Evolutionary conservation across 2,797 vertebrate species (phyloP), one percentile per base, ranked within the genome.

Genomic region (Poliocrania exsul): DNA sequence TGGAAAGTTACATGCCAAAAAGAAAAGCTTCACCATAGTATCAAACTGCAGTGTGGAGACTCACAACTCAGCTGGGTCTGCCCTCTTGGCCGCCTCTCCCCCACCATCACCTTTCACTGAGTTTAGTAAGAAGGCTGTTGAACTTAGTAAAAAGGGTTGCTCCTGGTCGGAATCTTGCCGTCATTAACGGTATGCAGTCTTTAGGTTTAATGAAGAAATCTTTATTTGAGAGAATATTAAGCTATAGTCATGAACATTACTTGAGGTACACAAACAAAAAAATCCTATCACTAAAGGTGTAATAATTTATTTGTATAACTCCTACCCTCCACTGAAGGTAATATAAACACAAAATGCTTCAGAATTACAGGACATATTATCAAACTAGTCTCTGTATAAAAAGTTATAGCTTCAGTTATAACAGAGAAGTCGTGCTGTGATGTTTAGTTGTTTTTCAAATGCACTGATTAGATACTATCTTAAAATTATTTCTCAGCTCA

Each of bases 291-390:
- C 94, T 97, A 97, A 95, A 50, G 93, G 95, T 90, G 95, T 90
- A 97, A 97, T 97, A 97, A 97, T 95, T 98, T 98, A 97, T 96
- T 92, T 86, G 86, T 94, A 95, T 96, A 93, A 96, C 73, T 91
- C 93, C 96, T 97, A 92, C 82, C 95, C 94, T 97, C 95, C 65
- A 91, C 33, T 90, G 96, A 97, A 97, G 94, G 96, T 94, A 96
- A 95, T 86, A 97, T 89, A 97, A 95, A 97, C 96, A 97, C 81
- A 97, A 93, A 96, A 97, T 71, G 92, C 95, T 95, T 96, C 95
- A 87, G 95, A 96, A 95, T 96, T 96, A 97, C 89, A 97, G 91
- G 88, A 92, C 95, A 85, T 92, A 96, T 97, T 96, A 97, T 88
- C 95, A 97, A 97, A 97, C 96, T 96, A 97, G 90, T 90, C 78